Conservation (phyloP, 2,113 vertebrate species). For the Nesoenas mayeri region DNA sequence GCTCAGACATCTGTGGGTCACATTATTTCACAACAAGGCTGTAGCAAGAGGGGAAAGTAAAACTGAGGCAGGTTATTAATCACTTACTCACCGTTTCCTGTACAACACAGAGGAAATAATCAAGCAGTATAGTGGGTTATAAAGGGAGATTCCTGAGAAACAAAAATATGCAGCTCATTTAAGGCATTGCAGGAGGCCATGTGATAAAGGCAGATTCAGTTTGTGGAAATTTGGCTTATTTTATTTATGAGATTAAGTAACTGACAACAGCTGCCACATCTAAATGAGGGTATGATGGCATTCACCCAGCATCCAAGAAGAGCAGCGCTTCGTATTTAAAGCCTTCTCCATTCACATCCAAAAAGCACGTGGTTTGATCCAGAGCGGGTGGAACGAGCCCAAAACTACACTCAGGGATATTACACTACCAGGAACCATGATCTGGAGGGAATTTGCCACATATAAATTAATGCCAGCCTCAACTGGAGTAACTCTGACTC, state of each 20-base stretch:
- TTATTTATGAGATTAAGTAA: conserved; percentile 62
- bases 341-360: conserved; percentile 18
- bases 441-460: conserved; percentile 21
- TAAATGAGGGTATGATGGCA: conserved; percentile 54
- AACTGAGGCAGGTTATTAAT: conserved; percentile 77
- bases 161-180: conserved; percentile 59
- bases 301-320: conserved; percentile 35
- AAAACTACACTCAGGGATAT: conserved; percentile 5
- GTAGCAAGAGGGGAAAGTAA: conserved; percentile 70
- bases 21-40: conserved; percentile 68
- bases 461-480: conserved; percentile 35
- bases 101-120: conserved; percentile 60
- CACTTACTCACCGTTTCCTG: conserved; percentile 71
- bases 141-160: conserved; percentile 60
- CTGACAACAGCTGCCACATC: conserved; percentile 60
- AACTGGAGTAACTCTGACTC: conserved; percentile 33
- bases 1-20: conserved; percentile 75
- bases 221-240: conserved; percentile 50
- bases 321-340: not conserved
- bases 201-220: not conserved
- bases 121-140: conserved; percentile 51
- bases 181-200: conserved; percentile 24
- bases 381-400: not conserved
- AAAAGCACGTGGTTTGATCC: not conserved
- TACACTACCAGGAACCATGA: not conserved